Conservation (phyloP, 2,888 invertebrate species). For the Xestia c-nigrum region DNA sequence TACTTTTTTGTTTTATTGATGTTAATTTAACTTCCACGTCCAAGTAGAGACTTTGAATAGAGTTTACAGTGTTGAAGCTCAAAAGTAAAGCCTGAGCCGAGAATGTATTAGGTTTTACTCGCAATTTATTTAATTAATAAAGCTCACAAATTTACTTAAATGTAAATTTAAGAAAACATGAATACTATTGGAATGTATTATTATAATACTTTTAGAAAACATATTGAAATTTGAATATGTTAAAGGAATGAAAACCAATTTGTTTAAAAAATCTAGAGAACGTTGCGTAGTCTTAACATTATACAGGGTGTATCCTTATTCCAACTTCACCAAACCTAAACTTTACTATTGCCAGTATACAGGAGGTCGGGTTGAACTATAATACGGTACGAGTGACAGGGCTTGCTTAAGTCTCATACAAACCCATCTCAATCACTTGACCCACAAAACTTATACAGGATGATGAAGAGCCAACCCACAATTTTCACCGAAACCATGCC, state of each 20-base stretch:
- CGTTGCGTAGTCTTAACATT: neutral
- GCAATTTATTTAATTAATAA: conserved; percentile 12
- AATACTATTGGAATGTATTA: neutral
- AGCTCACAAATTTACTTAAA: neutral
- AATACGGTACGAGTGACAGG: conserved; percentile 15
- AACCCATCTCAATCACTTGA: conserved; percentile 63
- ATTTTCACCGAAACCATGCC: conserved; percentile 22
- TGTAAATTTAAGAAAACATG: neutral
- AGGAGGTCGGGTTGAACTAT: conserved; percentile 14
- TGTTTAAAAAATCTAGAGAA: too few relatives aligned
- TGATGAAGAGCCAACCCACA: conserved; percentile 56
- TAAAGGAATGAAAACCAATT: neutral
- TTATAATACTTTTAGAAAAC: too few relatives aligned
- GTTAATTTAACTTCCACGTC: neutral
- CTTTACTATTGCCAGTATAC: conserved; percentile 5
- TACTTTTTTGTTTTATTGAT: neutral
- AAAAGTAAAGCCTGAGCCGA: conserved; percentile 7
- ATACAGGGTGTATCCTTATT: neutral
- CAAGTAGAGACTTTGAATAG: conserved; percentile 23
- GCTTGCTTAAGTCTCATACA: conserved; percentile 23
- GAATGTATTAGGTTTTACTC: neutral
- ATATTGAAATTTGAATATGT: neutral
- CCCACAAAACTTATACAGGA: conserved; percentile 53
- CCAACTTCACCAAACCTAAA: neutral
- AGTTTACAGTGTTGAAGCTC: neutral